phyloP scores from a whole-genome alignment of 2,888 invertebrate species.

The Nudaria mundana region DNA sequence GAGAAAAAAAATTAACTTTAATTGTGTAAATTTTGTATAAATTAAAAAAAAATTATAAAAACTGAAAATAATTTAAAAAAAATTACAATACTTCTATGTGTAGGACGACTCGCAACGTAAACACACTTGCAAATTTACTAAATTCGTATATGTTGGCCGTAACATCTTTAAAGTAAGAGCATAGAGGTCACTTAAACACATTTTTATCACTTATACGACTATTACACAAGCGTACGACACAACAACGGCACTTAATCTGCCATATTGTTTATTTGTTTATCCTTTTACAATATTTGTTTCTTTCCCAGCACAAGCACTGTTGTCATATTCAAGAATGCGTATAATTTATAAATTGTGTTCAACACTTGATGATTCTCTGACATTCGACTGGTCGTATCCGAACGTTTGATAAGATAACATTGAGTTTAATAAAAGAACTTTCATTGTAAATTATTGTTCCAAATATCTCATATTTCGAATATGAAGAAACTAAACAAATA shows the following conservation, averaged over 20 bases:
- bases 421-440: background rate
- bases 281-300: constrained; percentile 10
- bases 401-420: background rate
- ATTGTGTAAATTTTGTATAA: too few relatives aligned
- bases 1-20: too few relatives aligned
- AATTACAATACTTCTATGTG: background rate
- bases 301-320: constrained; percentile 7
- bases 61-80: too few relatives aligned
- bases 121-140: constrained; percentile 43
- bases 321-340: constrained; percentile 6
- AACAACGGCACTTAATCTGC: background rate
- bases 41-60: too few relatives aligned
- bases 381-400: background rate
- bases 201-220: background rate
- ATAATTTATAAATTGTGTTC: constrained; percentile 7
- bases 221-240: background rate
- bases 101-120: constrained; percentile 31
- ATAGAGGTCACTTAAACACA: background rate
- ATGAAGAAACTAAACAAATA: too few relatives aligned
- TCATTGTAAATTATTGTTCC: background rate
- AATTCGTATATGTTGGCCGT: constrained; percentile 21
- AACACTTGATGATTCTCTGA: too few relatives aligned
- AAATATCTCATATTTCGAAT: too few relatives aligned
- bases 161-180: constrained; percentile 20
- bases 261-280: constrained; percentile 30